Percentiles rank a stretch among this genome's conserved stretches.
These are phyloP conservation scores for Phyllotreta cruciferae DNA, from an alignment of 2,888 invertebrate genomes.

Conservation along the genomic window DNA sequence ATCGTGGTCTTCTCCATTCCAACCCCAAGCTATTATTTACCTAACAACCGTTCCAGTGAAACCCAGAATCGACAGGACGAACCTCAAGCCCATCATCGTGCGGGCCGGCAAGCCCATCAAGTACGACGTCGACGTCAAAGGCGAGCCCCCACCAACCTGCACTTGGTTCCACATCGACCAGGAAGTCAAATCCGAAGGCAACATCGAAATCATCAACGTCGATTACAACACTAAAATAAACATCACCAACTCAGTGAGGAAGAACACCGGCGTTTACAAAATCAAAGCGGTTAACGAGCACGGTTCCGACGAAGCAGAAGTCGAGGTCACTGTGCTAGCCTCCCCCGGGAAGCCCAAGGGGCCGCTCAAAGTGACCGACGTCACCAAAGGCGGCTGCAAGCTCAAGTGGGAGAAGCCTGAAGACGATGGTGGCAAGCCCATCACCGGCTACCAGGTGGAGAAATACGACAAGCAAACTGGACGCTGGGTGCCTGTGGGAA, in stretches of 20 bases:
- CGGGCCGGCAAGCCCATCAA: slow-evolving; percentile 92
- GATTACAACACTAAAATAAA: slow-evolving; percentile 90
- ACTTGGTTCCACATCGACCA: slow-evolving; percentile 87
- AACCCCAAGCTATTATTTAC: neutral
- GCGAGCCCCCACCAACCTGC: slow-evolving; percentile 94
- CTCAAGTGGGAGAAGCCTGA: slow-evolving; percentile 93
- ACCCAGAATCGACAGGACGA: slow-evolving; percentile 95
- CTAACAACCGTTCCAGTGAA: slow-evolving; percentile 71
- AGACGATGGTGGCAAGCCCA: slow-evolving; percentile 93
- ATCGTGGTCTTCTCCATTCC: too few species aligned
- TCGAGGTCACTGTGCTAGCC: slow-evolving; percentile 87
- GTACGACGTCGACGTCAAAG: slow-evolving; percentile 91
- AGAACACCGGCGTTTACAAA: slow-evolving; percentile 90
- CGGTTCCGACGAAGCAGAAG: slow-evolving; percentile 91
- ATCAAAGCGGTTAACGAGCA: slow-evolving; percentile 90
- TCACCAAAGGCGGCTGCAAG: slow-evolving; percentile 89
- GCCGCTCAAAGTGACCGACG: slow-evolving; percentile 85
- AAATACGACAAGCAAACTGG: slow-evolving; percentile 92
- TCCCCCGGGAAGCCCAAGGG: slow-evolving; percentile 88
- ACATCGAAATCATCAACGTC: slow-evolving; percentile 80
- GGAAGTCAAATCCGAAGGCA: slow-evolving; percentile 75
- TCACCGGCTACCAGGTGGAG: slow-evolving; percentile 92
- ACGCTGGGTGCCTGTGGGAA: slow-evolving; percentile 92
- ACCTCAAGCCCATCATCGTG: slow-evolving; percentile 86
- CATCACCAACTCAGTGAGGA: slow-evolving; percentile 78